phyloP scores from a whole-genome alignment of 2,888 invertebrate genomes.

The Phyllotreta cruciferae region DNA sequence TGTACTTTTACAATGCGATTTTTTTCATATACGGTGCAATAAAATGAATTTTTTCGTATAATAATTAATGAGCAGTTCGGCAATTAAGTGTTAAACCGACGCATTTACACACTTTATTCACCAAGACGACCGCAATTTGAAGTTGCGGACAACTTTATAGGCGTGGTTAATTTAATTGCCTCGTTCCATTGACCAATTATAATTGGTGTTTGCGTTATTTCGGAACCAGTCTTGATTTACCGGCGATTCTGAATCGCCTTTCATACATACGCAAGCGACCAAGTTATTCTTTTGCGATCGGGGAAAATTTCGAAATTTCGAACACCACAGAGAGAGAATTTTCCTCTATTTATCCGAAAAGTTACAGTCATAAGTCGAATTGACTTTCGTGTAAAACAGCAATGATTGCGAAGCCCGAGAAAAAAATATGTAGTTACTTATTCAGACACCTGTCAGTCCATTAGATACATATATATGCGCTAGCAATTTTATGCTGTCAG shows the following conservation, averaged over 20 bases:
- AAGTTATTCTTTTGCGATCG: too few species aligned
- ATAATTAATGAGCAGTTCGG: conserved; percentile 14
- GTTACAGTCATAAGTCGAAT: too few species aligned
- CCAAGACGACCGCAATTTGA: conserved; percentile 12
- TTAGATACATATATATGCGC: conserved; percentile 32
- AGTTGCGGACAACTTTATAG: conserved; percentile 18
- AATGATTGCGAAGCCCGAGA: background rate
- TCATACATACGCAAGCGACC: too few species aligned
- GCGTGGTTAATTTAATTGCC: conserved; percentile 29
- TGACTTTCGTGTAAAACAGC: too few species aligned
- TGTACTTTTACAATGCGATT: too few species aligned
- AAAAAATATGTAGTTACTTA: conserved; percentile 33
- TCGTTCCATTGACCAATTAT: conserved; percentile 17
- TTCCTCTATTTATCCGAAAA: too few species aligned
- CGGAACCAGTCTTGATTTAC: conserved; percentile 5
- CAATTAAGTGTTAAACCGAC: conserved; percentile 13
- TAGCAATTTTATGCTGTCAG: conserved; percentile 40
- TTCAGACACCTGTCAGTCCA: conserved; percentile 37
- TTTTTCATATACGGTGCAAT: background rate
- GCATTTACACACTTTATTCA: conserved; percentile 7
- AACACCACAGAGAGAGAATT: too few species aligned
- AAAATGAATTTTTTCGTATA: too few species aligned
- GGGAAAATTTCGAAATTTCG: too few species aligned
- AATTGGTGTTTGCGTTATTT: conserved; percentile 13
- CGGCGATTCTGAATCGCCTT: background rate